A percentile compares a stretch with the other conserved stretches of the same genome.
Evolutionary conservation across 2,888 invertebrate genomes (phyloP).

Genomic region (Thalpophila matura): DNA sequence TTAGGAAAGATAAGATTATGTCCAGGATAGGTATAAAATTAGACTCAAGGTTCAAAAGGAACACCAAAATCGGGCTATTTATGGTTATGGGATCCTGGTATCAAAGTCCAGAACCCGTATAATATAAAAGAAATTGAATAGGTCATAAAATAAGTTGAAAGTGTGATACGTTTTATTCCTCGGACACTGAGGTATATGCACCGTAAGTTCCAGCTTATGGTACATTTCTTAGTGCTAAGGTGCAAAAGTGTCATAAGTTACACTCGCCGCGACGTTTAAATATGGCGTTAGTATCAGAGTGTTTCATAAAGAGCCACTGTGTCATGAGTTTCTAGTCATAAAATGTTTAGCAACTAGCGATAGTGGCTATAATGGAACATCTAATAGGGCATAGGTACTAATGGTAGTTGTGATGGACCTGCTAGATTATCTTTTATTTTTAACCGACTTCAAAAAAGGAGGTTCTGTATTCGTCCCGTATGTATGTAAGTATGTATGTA

Average conservation of each 20-base stretch:
- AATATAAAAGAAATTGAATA: slow-evolving; percentile 18
- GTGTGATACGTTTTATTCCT: not conserved
- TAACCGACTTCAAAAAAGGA: no score
- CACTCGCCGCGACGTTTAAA: slow-evolving; percentile 32
- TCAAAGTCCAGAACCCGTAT: no score
- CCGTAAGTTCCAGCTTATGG: slow-evolving; percentile 22
- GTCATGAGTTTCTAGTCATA: slow-evolving; percentile 3
- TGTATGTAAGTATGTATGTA: no score
- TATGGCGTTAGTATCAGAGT: slow-evolving; percentile 27
- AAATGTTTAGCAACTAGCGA: slow-evolving; percentile 1
- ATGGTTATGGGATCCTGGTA: not conserved
- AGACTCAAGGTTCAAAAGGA: slow-evolving; percentile 16
- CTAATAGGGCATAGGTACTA: slow-evolving; percentile 2
- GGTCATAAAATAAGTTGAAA: slow-evolving; percentile 3
- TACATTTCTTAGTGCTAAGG: slow-evolving; percentile 32
- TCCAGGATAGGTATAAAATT: slow-evolving; percentile 51
- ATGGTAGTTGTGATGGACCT: slow-evolving; percentile 24
- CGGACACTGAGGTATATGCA: slow-evolving; percentile 21
- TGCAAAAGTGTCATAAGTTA: slow-evolving; percentile 43
- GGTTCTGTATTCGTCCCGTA: no score
- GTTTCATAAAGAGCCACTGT: slow-evolving; percentile 29
- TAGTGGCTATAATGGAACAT: slow-evolving; percentile 2
- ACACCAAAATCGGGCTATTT: not conserved
- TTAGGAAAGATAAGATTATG: slow-evolving; percentile 68
- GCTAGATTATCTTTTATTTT: no score